Conservation (phyloP, 2,888 invertebrate genomes). For the Gari tellinella region DNA sequence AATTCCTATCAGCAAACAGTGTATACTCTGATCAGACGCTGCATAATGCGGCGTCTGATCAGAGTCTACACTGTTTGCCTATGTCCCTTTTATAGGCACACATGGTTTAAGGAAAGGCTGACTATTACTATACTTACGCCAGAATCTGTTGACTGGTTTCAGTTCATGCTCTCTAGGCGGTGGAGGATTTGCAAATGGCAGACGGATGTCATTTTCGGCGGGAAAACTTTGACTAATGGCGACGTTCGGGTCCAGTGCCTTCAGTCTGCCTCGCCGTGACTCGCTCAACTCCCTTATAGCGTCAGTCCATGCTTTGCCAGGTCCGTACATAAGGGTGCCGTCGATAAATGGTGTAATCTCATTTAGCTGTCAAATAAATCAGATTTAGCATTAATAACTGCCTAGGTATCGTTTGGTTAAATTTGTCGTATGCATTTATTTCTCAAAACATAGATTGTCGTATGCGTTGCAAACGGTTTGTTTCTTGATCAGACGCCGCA, state of each 20-base stretch:
- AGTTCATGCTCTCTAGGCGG: slow-evolving; percentile 70
- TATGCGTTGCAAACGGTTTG: too few relatives aligned
- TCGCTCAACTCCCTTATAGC: slow-evolving; percentile 92
- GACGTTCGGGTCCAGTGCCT: slow-evolving; percentile 80
- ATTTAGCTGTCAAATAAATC: slow-evolving; percentile 87
- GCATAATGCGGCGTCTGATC: too few relatives aligned
- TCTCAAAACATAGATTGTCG: too few relatives aligned
- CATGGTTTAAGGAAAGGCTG: too few relatives aligned
- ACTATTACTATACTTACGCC: slow-evolving; percentile 61
- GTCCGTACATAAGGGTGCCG: slow-evolving; percentile 98
- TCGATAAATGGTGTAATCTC: slow-evolving; percentile 99
- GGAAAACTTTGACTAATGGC: slow-evolving; percentile 66
- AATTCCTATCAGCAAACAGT: too few relatives aligned
- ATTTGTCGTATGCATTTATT: too few relatives aligned
- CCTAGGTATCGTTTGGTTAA: too few relatives aligned
- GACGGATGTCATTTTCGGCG: slow-evolving; percentile 66
- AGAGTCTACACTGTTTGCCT: too few relatives aligned
- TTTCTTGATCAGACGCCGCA: too few relatives aligned
- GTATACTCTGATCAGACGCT: too few relatives aligned
- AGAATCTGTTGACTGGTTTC: slow-evolving; percentile 72
- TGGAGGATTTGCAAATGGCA: slow-evolving; percentile 77
- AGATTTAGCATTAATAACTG: too few relatives aligned
- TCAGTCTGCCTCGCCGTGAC: slow-evolving; percentile 87
- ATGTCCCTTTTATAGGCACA: too few relatives aligned
- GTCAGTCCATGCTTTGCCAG: slow-evolving; percentile 98